Base-by-base conservation (phyloP, 92 coral and sea anemone genomes). In the Heliopora coerulea region DNA sequence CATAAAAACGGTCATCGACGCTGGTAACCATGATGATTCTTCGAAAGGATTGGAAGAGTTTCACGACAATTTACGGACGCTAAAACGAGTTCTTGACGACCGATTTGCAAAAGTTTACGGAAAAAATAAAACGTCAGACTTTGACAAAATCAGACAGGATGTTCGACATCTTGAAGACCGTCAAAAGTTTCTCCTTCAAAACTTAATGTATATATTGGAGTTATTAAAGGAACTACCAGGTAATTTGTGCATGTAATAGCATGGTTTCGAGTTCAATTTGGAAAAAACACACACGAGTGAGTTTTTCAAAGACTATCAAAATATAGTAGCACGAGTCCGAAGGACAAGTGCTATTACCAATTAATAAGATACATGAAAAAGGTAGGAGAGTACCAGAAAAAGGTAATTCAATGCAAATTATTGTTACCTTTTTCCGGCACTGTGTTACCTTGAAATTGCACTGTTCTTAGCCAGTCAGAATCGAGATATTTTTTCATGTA, bases 11-110 rank as follows among this genome's bases (percentile, higher is more conserved):
- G 49, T 50, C 17, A 27, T 70, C 25, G 32, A 29, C 54, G 6
- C 18, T 14, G 72, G 81, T 8, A 91, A 87, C 59, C 80, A 82
- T 24, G 80, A 84, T 17, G 96, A 85, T 44, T 78, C 79, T 35
- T 87, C 60, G 41, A 62, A 62, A 41, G 54, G 52, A 26, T 28
- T 30, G 20, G 28, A 17, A 19, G 77, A 50, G 54, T 41, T 70
- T 1, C 40, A 12, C 29, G 11, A 27, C 12, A 23, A 70, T 23
- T 0, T 70, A 40, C 30, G 25, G 30, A 70, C 62, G 9, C 12
- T 70, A 33, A 70, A 70, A 28, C 46, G 54, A 30, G 8, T 70
- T 25, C 77, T 70, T 30, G 46, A 50, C 26, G 77, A 70, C 54
- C 40, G 77, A n/a, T 70, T 70, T 54, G 77, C 48, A 54, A 54